phyloP scores from a whole-genome alignment of 2,113 vertebrate species.

The Chionis minor region DNA sequence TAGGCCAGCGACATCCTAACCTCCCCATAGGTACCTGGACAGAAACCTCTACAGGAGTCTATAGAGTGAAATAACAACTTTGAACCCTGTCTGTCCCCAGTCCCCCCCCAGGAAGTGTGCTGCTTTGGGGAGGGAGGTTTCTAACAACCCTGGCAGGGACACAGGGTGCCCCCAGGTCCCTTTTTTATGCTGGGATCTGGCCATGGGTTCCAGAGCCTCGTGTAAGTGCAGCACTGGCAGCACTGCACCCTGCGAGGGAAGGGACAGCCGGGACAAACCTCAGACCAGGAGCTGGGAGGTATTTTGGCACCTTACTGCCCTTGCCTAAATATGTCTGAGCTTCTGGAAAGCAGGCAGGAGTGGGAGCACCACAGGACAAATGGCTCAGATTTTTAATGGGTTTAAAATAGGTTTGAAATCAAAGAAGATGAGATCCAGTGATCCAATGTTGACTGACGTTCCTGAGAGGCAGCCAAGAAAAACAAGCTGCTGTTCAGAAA shows the following conservation, averaged over 20 bases:
- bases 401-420: constrained; percentile 40
- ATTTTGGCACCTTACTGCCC: not conserved
- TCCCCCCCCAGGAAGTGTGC: not conserved
- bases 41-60: not conserved
- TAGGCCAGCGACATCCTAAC: not conserved
- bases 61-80: not conserved
- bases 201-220: not conserved
- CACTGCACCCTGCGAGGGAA: not conserved
- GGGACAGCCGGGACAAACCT: not conserved
- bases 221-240: not conserved
- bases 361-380: not conserved
- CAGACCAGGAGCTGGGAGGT: not conserved
- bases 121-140: not conserved
- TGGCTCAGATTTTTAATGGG: not conserved
- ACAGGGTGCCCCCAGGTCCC: rapidly evolving
- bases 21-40: rapidly evolving
- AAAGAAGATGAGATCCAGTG: constrained; percentile 21
- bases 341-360: constrained; percentile 13
- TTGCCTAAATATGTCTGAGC: not conserved
- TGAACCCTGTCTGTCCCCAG: rapidly evolving
- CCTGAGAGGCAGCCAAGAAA: constrained; percentile 28
- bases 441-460: not conserved
- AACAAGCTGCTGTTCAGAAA: not conserved
- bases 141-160: not conserved
- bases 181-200: rapidly evolving